Percentiles rank a stretch among this genome's conserved stretches.
phyloP scores from a whole-genome alignment of 2,113 vertebrate genomes.

The Harpagus bidentatus region DNA sequence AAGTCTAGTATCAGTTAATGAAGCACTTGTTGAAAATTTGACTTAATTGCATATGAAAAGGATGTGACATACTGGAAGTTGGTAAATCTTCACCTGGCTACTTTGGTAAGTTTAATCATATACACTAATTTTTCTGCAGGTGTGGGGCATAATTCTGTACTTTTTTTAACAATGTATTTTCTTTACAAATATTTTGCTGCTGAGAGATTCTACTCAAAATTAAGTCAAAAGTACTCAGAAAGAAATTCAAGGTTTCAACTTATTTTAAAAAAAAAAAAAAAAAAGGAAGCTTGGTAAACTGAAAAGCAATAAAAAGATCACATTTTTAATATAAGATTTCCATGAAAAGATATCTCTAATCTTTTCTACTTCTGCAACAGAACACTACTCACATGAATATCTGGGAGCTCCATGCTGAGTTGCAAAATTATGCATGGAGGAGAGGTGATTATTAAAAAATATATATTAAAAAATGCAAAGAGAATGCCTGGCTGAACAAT shows the following conservation, averaged over 20 bases:
- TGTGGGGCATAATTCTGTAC: neutral
- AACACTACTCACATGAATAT: neutral
- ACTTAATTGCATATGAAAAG: neutral
- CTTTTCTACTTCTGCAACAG: neutral
- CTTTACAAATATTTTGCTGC: neutral
- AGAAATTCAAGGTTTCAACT: neutral
- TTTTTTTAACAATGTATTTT: neutral
- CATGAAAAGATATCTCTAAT: neutral
- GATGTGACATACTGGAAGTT: neutral
- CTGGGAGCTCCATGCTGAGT: neutral
- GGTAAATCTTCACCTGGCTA: neutral
- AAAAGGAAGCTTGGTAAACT: neutral
- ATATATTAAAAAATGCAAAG: neutral
- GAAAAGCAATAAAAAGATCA: neutral
- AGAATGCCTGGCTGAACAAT: neutral
- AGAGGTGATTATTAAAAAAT: neutral
- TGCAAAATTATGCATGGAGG: neutral
- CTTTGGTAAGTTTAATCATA: neutral
- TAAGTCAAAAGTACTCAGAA: neutral
- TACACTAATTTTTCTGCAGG: neutral
- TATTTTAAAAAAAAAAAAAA: neutral
- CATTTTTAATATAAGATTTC: neutral
- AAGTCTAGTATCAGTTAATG: neutral
- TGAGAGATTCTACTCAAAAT: neutral
- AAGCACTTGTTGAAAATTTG: neutral